phyloP scores from a whole-genome alignment of 2,797 vertebrate genomes.

The Darevskia mixta region DNA sequence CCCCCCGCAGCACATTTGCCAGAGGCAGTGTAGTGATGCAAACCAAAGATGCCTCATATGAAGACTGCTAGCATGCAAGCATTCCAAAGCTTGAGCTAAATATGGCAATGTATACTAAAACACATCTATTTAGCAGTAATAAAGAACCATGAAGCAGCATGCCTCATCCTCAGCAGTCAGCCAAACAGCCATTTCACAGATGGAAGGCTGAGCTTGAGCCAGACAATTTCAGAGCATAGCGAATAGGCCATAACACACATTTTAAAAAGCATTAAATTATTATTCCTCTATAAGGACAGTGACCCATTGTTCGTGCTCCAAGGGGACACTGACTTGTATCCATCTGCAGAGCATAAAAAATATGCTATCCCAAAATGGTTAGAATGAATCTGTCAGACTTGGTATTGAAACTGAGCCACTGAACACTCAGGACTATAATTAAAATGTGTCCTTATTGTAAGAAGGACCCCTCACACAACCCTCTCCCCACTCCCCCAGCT shows the following conservation, averaged over 20 bases:
- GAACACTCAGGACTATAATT: neutral
- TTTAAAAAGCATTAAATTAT: conserved; percentile 69
- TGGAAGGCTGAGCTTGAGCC: conserved; percentile 79
- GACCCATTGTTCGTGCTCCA: conserved; percentile 68
- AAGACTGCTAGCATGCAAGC: conserved; percentile 11
- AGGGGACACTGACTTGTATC: conserved; percentile 40
- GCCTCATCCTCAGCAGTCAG: conserved; percentile 73
- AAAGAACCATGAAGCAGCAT: conserved; percentile 71
- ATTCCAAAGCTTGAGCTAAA: conserved; percentile 53
- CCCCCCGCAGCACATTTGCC: neutral
- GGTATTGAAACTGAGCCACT: conserved; percentile 15
- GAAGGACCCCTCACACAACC: conserved; percentile 14
- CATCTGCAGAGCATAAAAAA: conserved; percentile 43
- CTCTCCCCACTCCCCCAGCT: neutral
- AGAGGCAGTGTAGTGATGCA: neutral
- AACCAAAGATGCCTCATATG: conserved; percentile 39
- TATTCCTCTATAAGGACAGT: conserved; percentile 70
- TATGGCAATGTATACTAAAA: conserved; percentile 67
- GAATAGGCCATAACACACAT: conserved; percentile 72
- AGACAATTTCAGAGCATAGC: conserved; percentile 73
- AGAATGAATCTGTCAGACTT: neutral
- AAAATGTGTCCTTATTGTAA: conserved; percentile 26
- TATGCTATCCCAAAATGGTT: conserved; percentile 12
- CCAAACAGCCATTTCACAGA: conserved; percentile 80
- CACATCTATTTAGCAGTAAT: conserved; percentile 73